These are phyloP conservation scores for Heterotilapia buettikoferi DNA, from an alignment of 2,113 vertebrate species.

Conservation along the genomic window DNA sequence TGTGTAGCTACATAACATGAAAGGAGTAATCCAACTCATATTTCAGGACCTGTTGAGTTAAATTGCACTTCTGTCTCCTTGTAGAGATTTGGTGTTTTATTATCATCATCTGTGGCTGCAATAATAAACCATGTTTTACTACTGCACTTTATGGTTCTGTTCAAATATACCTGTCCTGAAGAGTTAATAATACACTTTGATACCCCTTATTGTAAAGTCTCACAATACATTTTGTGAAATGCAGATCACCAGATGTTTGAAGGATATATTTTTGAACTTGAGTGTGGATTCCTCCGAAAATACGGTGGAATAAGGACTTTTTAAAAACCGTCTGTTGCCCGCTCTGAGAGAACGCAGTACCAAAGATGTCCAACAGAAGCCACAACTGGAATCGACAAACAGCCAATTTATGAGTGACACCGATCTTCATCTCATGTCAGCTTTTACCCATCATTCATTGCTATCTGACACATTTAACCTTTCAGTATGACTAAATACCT, in stretches of 20 bases:
- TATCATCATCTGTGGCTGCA: background rate
- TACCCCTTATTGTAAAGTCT: background rate
- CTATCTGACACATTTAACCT: background rate
- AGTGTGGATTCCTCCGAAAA: background rate
- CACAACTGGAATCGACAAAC: slow-evolving; percentile 23
- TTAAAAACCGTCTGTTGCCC: background rate
- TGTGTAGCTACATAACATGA: background rate
- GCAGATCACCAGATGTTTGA: background rate
- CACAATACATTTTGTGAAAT: background rate
- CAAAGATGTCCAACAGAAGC: slow-evolving; percentile 24
- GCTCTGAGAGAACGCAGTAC: background rate
- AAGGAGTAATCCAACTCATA: background rate
- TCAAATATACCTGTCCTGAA: background rate
- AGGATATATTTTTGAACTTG: background rate
- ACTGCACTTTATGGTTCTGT: background rate
- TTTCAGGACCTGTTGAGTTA: background rate
- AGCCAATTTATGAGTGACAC: background rate
- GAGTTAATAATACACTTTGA: background rate
- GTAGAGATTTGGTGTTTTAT: background rate
- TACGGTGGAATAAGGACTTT: background rate
- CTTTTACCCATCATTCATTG: background rate
- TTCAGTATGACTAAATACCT: slow-evolving; percentile 36
- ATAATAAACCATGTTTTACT: background rate
- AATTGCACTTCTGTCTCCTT: background rate
- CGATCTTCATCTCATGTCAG: background rate